Base-by-base conservation (phyloP, 2,797 vertebrate species). In the Tragopan temminckii region DNA sequence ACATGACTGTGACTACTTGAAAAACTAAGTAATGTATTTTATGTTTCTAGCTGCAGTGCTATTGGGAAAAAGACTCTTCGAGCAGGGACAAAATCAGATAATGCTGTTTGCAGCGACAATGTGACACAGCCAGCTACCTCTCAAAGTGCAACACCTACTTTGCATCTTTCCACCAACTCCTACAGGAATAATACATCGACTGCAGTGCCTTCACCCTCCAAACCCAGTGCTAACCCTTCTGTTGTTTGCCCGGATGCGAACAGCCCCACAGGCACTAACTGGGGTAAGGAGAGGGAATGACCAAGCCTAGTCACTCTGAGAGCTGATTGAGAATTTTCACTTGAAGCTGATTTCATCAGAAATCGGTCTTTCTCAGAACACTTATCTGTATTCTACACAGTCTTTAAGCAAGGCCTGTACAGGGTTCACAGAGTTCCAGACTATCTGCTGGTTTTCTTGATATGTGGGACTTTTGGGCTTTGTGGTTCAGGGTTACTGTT, bases 41-140 rank as follows among this genome's bases (percentile, higher is more conserved):
- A 4, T 8, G 1, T 38, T 25, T 71, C 13, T 67, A 98, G 98
- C 87, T 98, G 98, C 53, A 96, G 88, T 27, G 5, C 29, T 11
- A 19, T 29, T 4, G 97, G 98, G 14, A 95, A 85, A n/a, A 77
- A 5, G 2, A 96, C 80, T 1, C 58, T 96, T 10, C 55, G 9
- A 3, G 31, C 38, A 0, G 97, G 97, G 36, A 95, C 87, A 5
- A 55, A 6, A 13, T 90, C 84, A 7, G 29, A 38, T 0, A 97
- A 98, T 1, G 64, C 96, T 1, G 17, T 95, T 59, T 98, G 98
- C 40, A 94, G 96, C 25, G 72, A 61, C 36, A 55, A n/a, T 8
- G 16, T 48, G 29, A 63, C 43, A 1, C 29, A 62, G 3, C 9
- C 77, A 35, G 1, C 52, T 8, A 0, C 25, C 8, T 20, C 80